Evolutionary conservation across 2,113 vertebrate species (phyloP), one percentile per base, ranked within the genome.

Genomic region (Ictalurus furcatus): DNA sequence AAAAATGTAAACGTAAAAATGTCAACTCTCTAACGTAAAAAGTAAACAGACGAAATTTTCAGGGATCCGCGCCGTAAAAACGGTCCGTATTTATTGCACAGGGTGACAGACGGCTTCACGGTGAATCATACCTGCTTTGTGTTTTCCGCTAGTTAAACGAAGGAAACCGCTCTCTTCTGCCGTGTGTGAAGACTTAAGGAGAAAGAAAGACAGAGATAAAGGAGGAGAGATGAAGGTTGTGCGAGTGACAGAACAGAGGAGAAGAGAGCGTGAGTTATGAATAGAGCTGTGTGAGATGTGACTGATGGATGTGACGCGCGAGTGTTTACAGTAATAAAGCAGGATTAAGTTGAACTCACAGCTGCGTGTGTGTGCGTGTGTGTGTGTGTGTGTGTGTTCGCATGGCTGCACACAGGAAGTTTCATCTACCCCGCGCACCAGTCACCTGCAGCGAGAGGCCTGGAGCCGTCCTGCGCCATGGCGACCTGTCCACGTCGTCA

Each of bases 401-500:
- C 44, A 82, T 59, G 17, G 30, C 52, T 59, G 80, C 80, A 82
- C 54, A 82, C 48, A n/a, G 12, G 30, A 82, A 59, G 54, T 81
- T 81, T 81, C 28, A 81, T 81, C 48, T 30, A 7, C 30, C 5
- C 48, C 14, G 16, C 34, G 19, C 81, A 12, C 78, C 30, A 65
- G 63, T 83, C 87, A 88, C 87, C 87, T 82, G 87, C 58, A 63
- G 28, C 9, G 8, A 65, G n/a, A 30, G 37, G 58, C 73, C 85
- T 25, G 5, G 2, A 19, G n/a, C 40, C 23, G 19, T 4, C 40
- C 25, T 17, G 40, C 58, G 6, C n/a, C 86, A 87, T 13, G 8
- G 54, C 16, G 30, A 85, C 82, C 88, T 34, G 82, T 88, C 90
- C 87, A 90, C 73, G 67, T 79, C 80, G 88, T 92, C 91, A 63